Base-by-base conservation (phyloP, 2,113 vertebrate species). In the Ctenodactylus gundi region DNA sequence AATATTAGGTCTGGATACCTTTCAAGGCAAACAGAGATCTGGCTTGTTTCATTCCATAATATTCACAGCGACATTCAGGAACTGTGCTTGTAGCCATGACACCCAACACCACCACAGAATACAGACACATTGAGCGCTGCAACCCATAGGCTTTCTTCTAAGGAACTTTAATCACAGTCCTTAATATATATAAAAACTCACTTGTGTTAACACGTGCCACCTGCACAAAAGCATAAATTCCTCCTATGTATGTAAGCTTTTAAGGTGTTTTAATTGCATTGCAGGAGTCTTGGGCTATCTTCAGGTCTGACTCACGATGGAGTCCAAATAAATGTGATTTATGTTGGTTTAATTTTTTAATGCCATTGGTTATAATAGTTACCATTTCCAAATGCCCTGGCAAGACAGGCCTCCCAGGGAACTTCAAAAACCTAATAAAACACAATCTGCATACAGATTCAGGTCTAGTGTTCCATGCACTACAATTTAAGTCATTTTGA, bases 1-100 rank as follows among this genome's bases (percentile, higher is more conserved):
- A 93, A 93, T 94, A 96, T 92, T 95, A 96, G 90, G 97, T 91
- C 92, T 98, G 96, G 94, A 96, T 92, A 44, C 90, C 97, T 97
- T 98, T 97, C 97, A 97, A 97, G 96, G 68, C 60, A 97, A 97
- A 97, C 6, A 96, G 31, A 95, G 92, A 90, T 94, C 95, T 97
- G 92, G 60, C 97, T 97, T 97, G 29, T 95, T 97, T 97, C 92
- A 93, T 90, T 95, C 93, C 87, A 29, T 65, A 96, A 94, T 97
- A 84, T 70, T 95, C 91, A 94, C 73, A 88, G 65, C 25, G 65
- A 97, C 92, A 94, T 86, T 88, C 89, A 96, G 92, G 94, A 97
- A 96, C 20, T 6, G 75, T 95, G 96, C 51, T 94, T 31, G 6
- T 18, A 72, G 65, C 25, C 70, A 1, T 9, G 95, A 97, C 96